phyloP scores from a whole-genome alignment of 2,113 vertebrate genomes.

The Sander lucioperca region DNA sequence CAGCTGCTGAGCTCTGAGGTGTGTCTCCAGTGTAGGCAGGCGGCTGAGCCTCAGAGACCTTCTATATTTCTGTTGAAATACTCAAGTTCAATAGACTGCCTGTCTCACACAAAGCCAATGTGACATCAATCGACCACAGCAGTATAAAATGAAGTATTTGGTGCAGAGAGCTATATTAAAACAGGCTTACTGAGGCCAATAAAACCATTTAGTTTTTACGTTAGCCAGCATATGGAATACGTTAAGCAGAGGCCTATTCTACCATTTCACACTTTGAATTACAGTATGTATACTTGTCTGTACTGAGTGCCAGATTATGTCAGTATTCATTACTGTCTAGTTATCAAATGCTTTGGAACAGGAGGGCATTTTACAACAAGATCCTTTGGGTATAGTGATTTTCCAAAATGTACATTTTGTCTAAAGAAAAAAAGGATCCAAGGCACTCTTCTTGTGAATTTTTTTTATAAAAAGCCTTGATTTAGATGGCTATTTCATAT shows the following conservation, averaged over 20 bases:
- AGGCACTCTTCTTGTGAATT: no score
- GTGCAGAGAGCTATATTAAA: constrained; percentile 26
- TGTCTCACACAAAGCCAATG: constrained; percentile 20
- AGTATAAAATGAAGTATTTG: constrained; percentile 25
- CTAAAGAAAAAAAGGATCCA: not conserved
- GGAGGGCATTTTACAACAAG: constrained; percentile 21
- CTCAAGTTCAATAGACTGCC: constrained; percentile 5
- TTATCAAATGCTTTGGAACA: not conserved
- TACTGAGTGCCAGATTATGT: not conserved
- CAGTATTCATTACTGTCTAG: constrained; percentile 9
- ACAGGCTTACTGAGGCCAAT: constrained; percentile 13
- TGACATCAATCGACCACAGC: constrained; percentile 15
- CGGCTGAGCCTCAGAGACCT: constrained; percentile 44
- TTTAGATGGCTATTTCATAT: no score
- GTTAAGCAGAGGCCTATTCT: not conserved
- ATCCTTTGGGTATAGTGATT: not conserved
- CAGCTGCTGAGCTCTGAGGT: constrained; percentile 63
- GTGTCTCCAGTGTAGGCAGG: constrained; percentile 45
- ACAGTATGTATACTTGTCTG: not conserved
- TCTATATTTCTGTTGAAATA: constrained; percentile 26
- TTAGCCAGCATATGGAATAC: not conserved
- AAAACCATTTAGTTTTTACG: constrained; percentile 16
- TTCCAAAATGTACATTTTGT: constrained; percentile 20
- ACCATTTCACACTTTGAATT: constrained; percentile 18
- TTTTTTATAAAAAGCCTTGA: no score